Conservation (phyloP, 2,113 vertebrate genomes). For the Phaethornis superciliosus region DNA sequence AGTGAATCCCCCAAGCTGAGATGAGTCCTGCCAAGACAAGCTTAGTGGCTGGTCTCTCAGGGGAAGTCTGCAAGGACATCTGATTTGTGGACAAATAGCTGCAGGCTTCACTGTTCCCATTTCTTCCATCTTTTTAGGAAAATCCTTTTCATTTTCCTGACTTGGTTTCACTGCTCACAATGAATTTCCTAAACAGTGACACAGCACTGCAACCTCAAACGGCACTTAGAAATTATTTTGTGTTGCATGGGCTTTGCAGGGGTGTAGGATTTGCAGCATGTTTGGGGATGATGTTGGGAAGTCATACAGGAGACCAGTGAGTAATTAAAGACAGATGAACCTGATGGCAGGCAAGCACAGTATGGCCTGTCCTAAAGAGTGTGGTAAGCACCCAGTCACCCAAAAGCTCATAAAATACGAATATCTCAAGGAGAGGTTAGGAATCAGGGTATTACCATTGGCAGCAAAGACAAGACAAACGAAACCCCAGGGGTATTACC, state of each 20-base stretch:
- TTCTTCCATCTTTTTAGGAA: background rate
- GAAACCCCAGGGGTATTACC: background rate
- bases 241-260: background rate
- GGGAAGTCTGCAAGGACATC: background rate
- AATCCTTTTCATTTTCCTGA: background rate
- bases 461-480: background rate
- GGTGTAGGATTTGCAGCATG: background rate
- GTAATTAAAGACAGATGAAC: background rate
- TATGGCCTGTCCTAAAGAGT: background rate
- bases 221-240: background rate
- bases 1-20: background rate
- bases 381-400: background rate
- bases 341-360: background rate
- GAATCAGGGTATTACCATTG: constrained; percentile 23
- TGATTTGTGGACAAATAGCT: background rate
- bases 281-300: background rate
- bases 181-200: background rate
- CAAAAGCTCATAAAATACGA: background rate
- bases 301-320: background rate
- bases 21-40: background rate
- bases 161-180: background rate
- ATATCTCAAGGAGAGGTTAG: background rate
- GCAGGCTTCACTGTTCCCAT: background rate
- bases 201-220: background rate
- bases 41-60: background rate